Evolutionary conservation across 2,888 invertebrate species (phyloP), one percentile per base, ranked within the genome.

Genomic region (Creontiades dilutus): DNA sequence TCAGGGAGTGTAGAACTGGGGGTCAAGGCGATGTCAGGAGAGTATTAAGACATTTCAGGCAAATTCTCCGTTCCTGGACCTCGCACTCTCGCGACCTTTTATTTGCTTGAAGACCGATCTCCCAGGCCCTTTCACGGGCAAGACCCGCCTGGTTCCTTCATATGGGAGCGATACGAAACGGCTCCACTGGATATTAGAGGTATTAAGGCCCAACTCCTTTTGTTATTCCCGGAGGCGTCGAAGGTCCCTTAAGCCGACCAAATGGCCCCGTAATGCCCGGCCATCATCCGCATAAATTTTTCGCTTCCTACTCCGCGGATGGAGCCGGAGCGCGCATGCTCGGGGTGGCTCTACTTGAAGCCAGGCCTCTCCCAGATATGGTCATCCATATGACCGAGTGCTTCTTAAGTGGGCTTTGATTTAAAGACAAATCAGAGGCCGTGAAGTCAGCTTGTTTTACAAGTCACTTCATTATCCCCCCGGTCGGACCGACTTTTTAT

Each of bases 41-140:
- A 19, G 48, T 82, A 82, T 82, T 82, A 52, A 82, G 82, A 82
- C 82, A 82, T 82, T 82, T 82, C 82, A 52, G 82, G 82, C 52
- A 19, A 52, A 55, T 82, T 82, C n/a, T 48, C 14, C 52, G 82
- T 82, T 52, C 48, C 23, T 52, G 52, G 52, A n/a, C 82, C 82
- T 82, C 52, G 82, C 82, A 19, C 52, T 48, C 82, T 19, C 23
- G 47, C 82, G 52, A 52, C 82, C 46, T 57, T 81, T 37, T 37
- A 37, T 37, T 46, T 81, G 37, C 81, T 19, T 23, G 14, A 27
- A 55, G 23, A 82, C 13, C 19, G 5, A 80, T 16, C 12, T 76
- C 19, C 11, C 82, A 82, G 19, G 82, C 52, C 47, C 82, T 82
- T 48, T 82, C 47, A 82, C 52, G 46, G 82, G 23, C 82, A 82